Conservation (phyloP, 2,113 vertebrate species). For the Caretta caretta region DNA sequence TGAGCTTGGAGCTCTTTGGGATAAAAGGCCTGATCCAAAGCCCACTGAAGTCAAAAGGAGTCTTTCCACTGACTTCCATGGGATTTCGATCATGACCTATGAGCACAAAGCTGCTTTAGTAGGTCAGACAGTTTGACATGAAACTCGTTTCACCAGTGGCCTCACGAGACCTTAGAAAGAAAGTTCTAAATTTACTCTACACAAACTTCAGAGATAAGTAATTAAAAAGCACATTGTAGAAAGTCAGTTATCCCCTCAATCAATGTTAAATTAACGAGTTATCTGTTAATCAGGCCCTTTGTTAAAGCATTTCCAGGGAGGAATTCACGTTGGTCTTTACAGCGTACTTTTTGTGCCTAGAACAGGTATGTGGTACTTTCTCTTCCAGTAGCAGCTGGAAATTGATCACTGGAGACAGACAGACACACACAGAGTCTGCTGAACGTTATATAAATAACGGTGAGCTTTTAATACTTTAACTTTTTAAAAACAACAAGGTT, state of each 20-base stretch:
- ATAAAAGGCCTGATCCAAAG: not conserved
- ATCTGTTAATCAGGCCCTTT: constrained; percentile 7
- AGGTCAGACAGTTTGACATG: not conserved
- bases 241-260: constrained; percentile 33
- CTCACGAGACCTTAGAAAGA: not conserved
- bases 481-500: not conserved
- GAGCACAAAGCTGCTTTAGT: not conserved
- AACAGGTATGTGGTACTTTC: not conserved
- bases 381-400: not conserved
- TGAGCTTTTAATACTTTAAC: constrained; percentile 9
- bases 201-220: constrained; percentile 13
- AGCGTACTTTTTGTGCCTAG: not conserved
- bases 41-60: not conserved
- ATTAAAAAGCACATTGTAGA: constrained; percentile 30
- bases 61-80: not conserved
- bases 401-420: not conserved
- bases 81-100: not conserved
- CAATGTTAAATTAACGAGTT: not conserved
- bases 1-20: not conserved
- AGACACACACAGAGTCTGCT: not conserved
- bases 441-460: not conserved
- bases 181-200: not conserved
- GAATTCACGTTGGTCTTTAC: constrained; percentile 20
- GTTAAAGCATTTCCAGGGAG: not conserved
- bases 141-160: not conserved